Evolutionary conservation across 2,113 vertebrate species (phyloP).

Genomic region (Notiomystis cincta): DNA sequence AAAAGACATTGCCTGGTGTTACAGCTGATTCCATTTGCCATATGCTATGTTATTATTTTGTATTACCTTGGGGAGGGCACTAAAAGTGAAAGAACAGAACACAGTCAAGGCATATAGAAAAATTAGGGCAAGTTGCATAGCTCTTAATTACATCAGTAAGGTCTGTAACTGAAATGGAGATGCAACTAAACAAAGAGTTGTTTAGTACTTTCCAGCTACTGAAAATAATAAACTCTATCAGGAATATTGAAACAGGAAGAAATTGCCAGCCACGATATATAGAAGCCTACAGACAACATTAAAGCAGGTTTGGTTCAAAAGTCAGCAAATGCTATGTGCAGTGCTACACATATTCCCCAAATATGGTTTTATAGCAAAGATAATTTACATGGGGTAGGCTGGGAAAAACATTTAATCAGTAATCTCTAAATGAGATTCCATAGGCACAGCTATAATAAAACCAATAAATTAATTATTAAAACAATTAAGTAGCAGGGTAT

Average conservation of each 20-base stretch:
- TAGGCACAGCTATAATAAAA: background rate
- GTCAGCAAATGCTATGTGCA: background rate
- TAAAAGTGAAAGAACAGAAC: constrained; percentile 23
- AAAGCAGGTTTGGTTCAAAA: background rate
- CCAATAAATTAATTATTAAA: background rate
- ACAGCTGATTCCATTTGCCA: constrained; percentile 50
- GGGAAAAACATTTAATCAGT: background rate
- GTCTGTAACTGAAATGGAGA: background rate
- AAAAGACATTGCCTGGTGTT: background rate
- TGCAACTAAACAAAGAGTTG: background rate
- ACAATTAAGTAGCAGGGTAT: background rate
- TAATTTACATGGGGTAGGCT: background rate
- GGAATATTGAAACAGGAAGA: constrained; percentile 15
- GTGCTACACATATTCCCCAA: background rate
- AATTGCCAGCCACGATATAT: background rate
- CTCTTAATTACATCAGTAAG: constrained; percentile 53
- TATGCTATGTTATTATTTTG: constrained; percentile 35
- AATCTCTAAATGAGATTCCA: background rate
- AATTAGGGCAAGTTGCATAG: constrained; percentile 12
- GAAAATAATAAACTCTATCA: background rate
- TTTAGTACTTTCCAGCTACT: background rate
- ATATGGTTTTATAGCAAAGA: background rate
- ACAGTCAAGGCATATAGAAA: constrained; percentile 28
- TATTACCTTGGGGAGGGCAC: constrained; percentile 23
- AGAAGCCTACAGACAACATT: background rate